Base-by-base conservation (phyloP, 2,888 invertebrate genomes). In the Nomada flava region DNA sequence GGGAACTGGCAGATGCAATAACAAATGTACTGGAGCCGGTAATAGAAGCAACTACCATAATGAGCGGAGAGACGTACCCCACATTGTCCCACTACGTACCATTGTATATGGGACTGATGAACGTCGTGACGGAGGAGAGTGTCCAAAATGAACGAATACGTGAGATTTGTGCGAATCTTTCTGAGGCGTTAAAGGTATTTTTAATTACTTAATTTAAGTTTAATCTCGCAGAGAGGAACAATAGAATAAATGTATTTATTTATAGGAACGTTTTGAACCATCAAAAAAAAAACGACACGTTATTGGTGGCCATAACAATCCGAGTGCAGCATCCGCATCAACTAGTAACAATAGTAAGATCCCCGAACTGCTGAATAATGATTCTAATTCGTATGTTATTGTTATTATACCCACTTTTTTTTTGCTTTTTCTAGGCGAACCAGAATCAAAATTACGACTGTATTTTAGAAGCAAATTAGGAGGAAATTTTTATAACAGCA, bases 201-300 rank as follows among this genome's bases (percentile, higher is more conserved):
- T 55, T 18, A 59, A 59, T 59, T 59, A 69, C 47, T 47, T 44
- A 55, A 11, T 15, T 29, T 18, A 44, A 59, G 26, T 26, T 26
- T 69, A 44, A 10, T 59, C 9, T 59, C 11, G 20, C 11, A 23
- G 26, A 47, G 26, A 13, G 26, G 18, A 47, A 23, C 44, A 23
- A 9, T 18, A 47, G 26, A 59, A 29, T 23, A 15, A 59, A 57
- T 3, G 26, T 70, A 52, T 15, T 23, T 50, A 50, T 26, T 60
- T 50, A 26, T n/a, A 70, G 52, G 60, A 70, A 59, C 59, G 69
- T 18, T 69, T 59, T 15, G 47, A 69, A 20, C 69, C 59, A 42
- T 69, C 20, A 20, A 50, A 0, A 36, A 13, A 55, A 57, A 3
- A 44, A 59, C 29, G 4, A 26, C 26, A 26, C n/a, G 10, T 55